Base-by-base conservation (phyloP, 2,888 invertebrate species). In the Lepidonotus clava region DNA sequence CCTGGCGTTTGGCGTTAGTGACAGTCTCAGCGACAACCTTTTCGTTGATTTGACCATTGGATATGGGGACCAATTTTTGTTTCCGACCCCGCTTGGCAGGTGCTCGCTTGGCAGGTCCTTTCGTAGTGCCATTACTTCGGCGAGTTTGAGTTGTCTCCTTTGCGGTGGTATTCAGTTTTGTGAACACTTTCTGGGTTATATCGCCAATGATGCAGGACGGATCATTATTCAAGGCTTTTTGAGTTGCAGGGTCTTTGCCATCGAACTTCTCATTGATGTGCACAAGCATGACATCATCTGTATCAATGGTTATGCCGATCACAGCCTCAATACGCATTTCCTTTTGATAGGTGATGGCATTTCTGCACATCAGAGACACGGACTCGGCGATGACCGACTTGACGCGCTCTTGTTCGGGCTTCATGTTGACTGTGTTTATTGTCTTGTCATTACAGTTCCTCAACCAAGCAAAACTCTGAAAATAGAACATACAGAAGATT, bases 311-410 rank as follows among this genome's bases (percentile, higher is more conserved):
- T 11, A 80, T 80, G 51, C 80, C 80, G 32, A 80, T 80, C 14
- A 80, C 80, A 1, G 80, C 80, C 46, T 80, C 80, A 46, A 80
- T 80, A 34, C 80, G 80, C 80, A 80, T 80, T 21, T 80, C 80
- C 80, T 80, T 80, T 4, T 80, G 41, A 46, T 32, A 80, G 46
- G 41, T 21, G 41, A 80, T 41, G 28, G 46, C 46, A 18, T 21
- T 80, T 24, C 51, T n/a, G 46, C 80, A 80, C 80, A 80, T 80
- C 24, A 28, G 80, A 14, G 80, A 46, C 41, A 80, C 80, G 2
- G 80, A 41, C 80, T 80, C 80, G 28, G 80, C 80, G 21, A 80
- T 41, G 2, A 80, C 51, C 32, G 24, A 32, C 34, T 80, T 80
- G 1, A 80, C 28, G 24, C 80, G 80, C 80, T 80, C 80, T 34